Conservation (phyloP, 2,113 vertebrate genomes). For the Zapornia atra region DNA sequence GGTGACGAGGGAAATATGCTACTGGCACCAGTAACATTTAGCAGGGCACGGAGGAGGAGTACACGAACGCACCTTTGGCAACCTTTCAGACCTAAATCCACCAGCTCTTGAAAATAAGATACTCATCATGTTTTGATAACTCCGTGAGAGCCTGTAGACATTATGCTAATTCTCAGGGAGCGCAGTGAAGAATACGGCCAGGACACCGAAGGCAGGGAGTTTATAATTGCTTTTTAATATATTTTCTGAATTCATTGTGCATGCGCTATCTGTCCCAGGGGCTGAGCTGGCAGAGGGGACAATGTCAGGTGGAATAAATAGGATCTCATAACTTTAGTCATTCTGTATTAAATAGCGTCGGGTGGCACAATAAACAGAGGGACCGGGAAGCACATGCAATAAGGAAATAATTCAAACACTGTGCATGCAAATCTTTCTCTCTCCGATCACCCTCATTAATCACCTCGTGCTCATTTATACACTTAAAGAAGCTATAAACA, state of each 20-base stretch:
- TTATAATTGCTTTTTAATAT: slow-evolving; percentile 78
- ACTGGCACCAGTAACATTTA: background rate
- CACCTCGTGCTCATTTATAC: slow-evolving; percentile 52
- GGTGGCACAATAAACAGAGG: slow-evolving; percentile 36
- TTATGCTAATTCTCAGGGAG: slow-evolving; percentile 73
- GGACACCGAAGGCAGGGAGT: slow-evolving; percentile 67
- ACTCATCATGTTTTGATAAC: slow-evolving; percentile 62
- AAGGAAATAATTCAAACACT: slow-evolving; percentile 45
- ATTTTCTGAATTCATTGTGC: slow-evolving; percentile 74
- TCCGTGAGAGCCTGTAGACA: slow-evolving; percentile 67
- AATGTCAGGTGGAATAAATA: slow-evolving; percentile 58
- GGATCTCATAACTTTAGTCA: slow-evolving; percentile 64
- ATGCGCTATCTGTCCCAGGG: slow-evolving; percentile 52
- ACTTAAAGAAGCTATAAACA: slow-evolving; percentile 61
- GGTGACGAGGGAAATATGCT: background rate
- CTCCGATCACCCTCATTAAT: slow-evolving; percentile 53
- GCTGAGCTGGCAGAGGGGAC: slow-evolving; percentile 52
- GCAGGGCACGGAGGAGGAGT: background rate
- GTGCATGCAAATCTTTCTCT: slow-evolving; percentile 28
- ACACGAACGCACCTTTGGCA: slow-evolving; percentile 16
- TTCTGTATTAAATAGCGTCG: slow-evolving; percentile 47
- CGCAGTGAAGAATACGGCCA: slow-evolving; percentile 58
- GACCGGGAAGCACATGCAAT: slow-evolving; percentile 41
- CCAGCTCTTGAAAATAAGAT: slow-evolving; percentile 61
- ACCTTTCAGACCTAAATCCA: slow-evolving; percentile 52